Conservation (phyloP, 2,113 vertebrate genomes). For the Oncorhynchus tshawytscha region DNA sequence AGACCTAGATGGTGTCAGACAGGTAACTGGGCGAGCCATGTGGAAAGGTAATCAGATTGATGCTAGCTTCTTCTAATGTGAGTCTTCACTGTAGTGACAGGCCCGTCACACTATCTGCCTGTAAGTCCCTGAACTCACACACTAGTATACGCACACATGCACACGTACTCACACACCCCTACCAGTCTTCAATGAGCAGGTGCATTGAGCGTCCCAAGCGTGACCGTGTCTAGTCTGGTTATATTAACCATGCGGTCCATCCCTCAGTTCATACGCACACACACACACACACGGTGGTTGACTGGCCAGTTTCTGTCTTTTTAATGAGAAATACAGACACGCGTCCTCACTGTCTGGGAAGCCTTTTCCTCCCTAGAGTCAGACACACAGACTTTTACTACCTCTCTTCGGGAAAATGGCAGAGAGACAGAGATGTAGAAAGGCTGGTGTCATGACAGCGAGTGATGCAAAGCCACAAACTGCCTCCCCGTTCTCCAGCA, state of each 20-base stretch:
- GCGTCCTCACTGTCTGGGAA: not conserved
- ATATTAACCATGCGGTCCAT: not conserved
- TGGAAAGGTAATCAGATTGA: too few species aligned
- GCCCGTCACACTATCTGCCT: not conserved
- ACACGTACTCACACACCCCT: too few species aligned
- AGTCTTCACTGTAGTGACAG: not conserved
- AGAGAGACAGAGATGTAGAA: not conserved
- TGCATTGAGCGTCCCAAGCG: not conserved
- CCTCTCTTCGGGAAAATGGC: not conserved
- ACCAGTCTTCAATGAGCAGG: not conserved
- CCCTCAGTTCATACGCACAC: too few species aligned
- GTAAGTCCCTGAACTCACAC: not conserved
- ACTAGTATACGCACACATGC: too few species aligned
- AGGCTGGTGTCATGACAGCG: not conserved
- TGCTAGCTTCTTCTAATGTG: not conserved
- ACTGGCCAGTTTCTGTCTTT: not conserved
- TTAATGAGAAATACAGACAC: not conserved
- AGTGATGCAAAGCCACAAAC: constrained; percentile 13
- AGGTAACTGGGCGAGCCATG: too few species aligned
- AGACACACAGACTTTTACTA: not conserved
- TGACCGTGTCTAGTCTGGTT: not conserved
- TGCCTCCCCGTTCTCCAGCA: constrained; percentile 34
- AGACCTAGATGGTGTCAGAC: too few species aligned
- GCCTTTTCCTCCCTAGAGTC: not conserved
- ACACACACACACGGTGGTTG: not conserved